These are phyloP conservation scores for Meta bourneti DNA, from an alignment of 2,888 invertebrate genomes.

Conservation along the genomic window DNA sequence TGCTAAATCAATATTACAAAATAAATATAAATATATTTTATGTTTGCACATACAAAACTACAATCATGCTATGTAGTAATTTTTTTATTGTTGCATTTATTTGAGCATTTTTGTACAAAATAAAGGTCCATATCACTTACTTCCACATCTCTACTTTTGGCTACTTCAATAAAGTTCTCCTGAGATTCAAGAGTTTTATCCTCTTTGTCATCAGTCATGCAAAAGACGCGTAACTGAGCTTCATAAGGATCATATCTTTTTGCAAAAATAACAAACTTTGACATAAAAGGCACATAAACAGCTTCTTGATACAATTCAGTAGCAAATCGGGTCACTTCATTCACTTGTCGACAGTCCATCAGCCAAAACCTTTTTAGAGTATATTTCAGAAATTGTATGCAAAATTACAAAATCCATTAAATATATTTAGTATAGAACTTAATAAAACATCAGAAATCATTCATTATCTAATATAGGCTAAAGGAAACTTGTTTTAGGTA, in stretches of 20 bases:
- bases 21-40: too few relatives aligned
- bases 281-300: conserved; percentile 99
- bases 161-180: conserved; percentile 97
- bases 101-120: too few relatives aligned
- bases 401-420: too few relatives aligned
- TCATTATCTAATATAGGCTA: too few relatives aligned
- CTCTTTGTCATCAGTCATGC: conserved; percentile 99
- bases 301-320: conserved; percentile 99
- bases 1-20: too few relatives aligned
- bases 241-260: conserved; percentile 95
- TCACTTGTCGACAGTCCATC: conserved; percentile 98
- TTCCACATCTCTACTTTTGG: conserved; percentile 86
- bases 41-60: too few relatives aligned
- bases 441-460: too few relatives aligned
- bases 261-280: conserved; percentile 98
- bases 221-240: conserved; percentile 96
- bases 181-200: conserved; percentile 98
- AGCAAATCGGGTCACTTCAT: conserved; percentile 99
- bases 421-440: too few relatives aligned
- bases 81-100: too few relatives aligned
- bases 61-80: too few relatives aligned
- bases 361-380: conserved; percentile 89
- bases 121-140: conserved; percentile 2
- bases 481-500: too few relatives aligned
- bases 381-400: not conserved